Evolutionary conservation across 2,888 invertebrate species (phyloP).

Genomic region (Dascillus cervinus): DNA sequence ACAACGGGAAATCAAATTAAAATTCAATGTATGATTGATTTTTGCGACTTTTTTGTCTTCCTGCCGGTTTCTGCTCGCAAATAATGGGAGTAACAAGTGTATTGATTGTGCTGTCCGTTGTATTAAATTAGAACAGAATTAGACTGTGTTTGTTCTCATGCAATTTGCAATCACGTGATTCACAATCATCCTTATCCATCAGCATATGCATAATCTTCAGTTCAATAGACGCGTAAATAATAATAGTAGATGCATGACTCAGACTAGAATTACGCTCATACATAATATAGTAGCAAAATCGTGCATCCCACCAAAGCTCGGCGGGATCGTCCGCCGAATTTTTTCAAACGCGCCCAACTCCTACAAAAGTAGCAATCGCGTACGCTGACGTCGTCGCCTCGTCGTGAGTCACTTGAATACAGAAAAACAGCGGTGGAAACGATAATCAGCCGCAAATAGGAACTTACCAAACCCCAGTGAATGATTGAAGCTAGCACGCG

Average conservation of each 20-base stretch:
- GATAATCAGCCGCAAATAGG: constrained; percentile 8
- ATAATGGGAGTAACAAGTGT: too few relatives aligned
- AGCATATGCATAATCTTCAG: constrained; percentile 34
- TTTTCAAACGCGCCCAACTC: too few relatives aligned
- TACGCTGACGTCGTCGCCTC: too few relatives aligned
- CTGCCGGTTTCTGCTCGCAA: too few relatives aligned
- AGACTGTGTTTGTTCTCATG: constrained; percentile 24
- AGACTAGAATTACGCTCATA: constrained; percentile 12
- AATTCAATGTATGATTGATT: not conserved
- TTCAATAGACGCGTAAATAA: constrained; percentile 32
- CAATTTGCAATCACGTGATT: constrained; percentile 26
- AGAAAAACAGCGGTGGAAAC: constrained; percentile 15
- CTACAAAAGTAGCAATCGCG: too few relatives aligned
- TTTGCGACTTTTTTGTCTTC: too few relatives aligned
- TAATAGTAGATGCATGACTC: constrained; percentile 19
- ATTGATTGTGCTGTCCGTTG: constrained; percentile 30
- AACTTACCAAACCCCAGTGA: constrained; percentile 14
- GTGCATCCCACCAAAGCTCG: constrained; percentile 13
- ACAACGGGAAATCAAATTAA: not conserved
- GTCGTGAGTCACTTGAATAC: too few relatives aligned
- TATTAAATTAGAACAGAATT: constrained; percentile 27
- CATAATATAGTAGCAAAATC: constrained; percentile 11
- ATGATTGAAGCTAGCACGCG: constrained; percentile 24
- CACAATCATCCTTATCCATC: constrained; percentile 34
- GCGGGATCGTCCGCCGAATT: constrained; percentile 6